Percentiles rank a stretch among this genome's conserved stretches.
phyloP scores from a whole-genome alignment of 2,888 invertebrate species.

The Aethes cnicana region DNA sequence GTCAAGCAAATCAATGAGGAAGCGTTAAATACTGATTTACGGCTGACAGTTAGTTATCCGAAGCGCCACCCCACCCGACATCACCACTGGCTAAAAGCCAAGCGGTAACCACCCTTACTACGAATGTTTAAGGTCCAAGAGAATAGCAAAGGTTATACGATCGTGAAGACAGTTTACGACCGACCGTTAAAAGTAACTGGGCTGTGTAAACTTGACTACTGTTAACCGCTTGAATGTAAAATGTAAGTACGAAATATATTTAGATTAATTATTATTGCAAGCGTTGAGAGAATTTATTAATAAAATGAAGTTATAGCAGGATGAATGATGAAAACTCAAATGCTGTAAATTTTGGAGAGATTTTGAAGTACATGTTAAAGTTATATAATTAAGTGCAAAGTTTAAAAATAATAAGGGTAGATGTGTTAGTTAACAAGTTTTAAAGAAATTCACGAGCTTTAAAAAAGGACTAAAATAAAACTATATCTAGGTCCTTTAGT shows the following conservation, averaged over 20 bases:
- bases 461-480: too few species aligned
- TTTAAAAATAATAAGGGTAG: too few species aligned
- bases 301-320: too few species aligned
- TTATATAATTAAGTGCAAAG: too few species aligned
- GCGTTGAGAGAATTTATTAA: conserved; percentile 1
- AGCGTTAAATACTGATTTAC: conserved; percentile 58
- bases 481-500: too few species aligned
- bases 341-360: too few species aligned
- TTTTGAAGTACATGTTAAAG: too few species aligned
- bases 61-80: conserved; percentile 35
- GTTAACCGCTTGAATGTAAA: conserved; percentile 13
- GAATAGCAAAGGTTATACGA: not conserved
- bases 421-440: too few species aligned
- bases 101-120: not conserved
- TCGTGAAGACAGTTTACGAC: conserved; percentile 52
- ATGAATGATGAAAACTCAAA: too few species aligned
- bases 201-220: conserved; percentile 22
- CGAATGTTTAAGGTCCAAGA: not conserved
- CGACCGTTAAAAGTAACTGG: conserved; percentile 37
- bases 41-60: conserved; percentile 50
- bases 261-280: not conserved
- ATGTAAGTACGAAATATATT: conserved; percentile 20
- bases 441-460: too few species aligned
- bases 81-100: not conserved
- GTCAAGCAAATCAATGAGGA: conserved; percentile 62